Conservation (phyloP, 35 echinoderm and acorn worm species). For the Ophiothrix spiculata region DNA sequence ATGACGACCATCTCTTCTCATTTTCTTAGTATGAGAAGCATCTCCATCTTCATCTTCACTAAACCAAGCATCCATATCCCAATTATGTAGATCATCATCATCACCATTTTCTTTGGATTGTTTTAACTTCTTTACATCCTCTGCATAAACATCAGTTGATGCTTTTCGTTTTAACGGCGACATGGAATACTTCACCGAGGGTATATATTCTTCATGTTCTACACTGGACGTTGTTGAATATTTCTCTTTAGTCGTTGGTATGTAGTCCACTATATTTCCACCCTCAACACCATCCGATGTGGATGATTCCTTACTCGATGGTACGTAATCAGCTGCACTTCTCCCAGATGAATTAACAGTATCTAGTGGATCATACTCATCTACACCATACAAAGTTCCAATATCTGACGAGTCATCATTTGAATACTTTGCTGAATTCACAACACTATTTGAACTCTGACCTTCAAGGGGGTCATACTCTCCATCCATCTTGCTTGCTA, state of each 20-base stretch:
- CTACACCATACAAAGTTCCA: not conserved
- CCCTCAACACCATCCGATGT: not conserved
- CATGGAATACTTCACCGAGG: not conserved
- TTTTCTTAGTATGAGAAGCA: conserved; percentile 27
- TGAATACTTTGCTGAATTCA: conserved; percentile 16
- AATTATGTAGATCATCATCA: conserved; percentile 13
- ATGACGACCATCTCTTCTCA: conserved; percentile 2
- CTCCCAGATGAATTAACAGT: not conserved
- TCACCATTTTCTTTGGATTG: not conserved
- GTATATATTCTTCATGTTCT: not conserved
- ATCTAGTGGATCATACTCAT: conserved; percentile 34
- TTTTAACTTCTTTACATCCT: not conserved
- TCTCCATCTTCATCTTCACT: conserved; percentile 8
- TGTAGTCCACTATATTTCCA: not conserved
- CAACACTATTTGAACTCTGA: not conserved
- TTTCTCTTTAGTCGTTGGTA: not conserved
- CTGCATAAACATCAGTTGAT: not conserved
- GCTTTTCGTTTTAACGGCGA: not conserved
- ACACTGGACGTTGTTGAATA: not conserved
- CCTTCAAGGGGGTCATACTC: not conserved
- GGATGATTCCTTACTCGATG: not conserved
- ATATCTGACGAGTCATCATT: not conserved
- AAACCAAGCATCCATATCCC: conserved; percentile 19
- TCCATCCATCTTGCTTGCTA: not conserved
- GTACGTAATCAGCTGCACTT: not conserved